Evolutionary conservation across 1,140 invertebrate species (phyloP), one percentile per base, ranked within the genome.

Genomic region (Copidosoma floridanum): DNA sequence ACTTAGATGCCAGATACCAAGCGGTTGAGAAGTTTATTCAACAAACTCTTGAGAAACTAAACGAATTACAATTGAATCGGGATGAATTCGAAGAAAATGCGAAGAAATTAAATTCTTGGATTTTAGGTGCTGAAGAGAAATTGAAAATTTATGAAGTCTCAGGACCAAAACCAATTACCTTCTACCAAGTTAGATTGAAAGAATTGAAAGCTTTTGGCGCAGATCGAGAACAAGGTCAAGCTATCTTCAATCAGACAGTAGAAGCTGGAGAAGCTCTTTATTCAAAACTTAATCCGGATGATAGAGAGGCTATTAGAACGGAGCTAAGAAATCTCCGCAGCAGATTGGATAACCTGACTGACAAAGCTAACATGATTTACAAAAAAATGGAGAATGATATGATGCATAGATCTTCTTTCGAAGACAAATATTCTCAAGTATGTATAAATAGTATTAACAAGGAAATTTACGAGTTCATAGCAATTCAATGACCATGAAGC

Each of bases 241-340:
- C 81, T 10, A 76, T 93, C 27, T 79, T 97, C 0, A 94, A 91
- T 69, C 86, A 84, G 68, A 90, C 91, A 6, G 85, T 94, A 7
- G 91, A 93, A 75, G 84, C 88, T 47, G 94, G 93, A 11, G 95
- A 98, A 80, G 85, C 87, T 40, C 78, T 97, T 1, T 95, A 95
- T 66, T 86, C 92, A 8, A 88, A 89, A 23, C 91, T 96, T 3
- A 92, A 89, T 7, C 88, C 90, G 14, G 91, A 94, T 74, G 90
- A 93, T 50, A 83, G 94, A 59, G 94, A 97, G 68, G 78, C 82
- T 16, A 89, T 97, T 32, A 84, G 95, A 60, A 83, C 85, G 52
- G 92, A 97, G 71, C 75, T 97, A 24, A 84, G 92, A 72, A 82
- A 85, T 56, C 81, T 97, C 46, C 83, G 95, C 41, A 89, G 92